Conservation (phyloP, 2,797 vertebrate genomes). For the Lycodopsis pacificus region DNA sequence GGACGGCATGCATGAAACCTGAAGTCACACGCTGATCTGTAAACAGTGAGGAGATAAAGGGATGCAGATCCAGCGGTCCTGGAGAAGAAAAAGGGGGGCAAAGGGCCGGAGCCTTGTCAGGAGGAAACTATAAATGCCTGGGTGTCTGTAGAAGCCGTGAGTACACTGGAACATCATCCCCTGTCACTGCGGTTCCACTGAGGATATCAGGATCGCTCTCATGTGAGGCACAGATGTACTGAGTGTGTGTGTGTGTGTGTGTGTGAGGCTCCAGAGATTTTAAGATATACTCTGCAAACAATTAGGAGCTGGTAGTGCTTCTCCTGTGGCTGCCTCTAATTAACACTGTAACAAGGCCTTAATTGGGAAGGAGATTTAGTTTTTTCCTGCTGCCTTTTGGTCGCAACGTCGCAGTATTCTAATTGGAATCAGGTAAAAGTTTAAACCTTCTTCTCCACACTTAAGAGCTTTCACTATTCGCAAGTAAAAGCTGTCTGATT, state of each 20-base stretch:
- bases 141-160: conserved; percentile 73
- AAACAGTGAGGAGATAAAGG: conserved; percentile 64
- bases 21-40: conserved; percentile 49
- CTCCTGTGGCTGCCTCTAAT: conserved; percentile 89
- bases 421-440: conserved; percentile 17
- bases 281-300: conserved; percentile 89
- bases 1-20: conserved; percentile 52
- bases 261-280: conserved; percentile 78
- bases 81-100: conserved; percentile 39
- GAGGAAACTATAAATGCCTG: conserved; percentile 78
- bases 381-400: conserved; percentile 32
- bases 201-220: conserved; percentile 78
- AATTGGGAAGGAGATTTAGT: conserved; percentile 72
- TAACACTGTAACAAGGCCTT: conserved; percentile 84
- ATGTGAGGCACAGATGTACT: conserved; percentile 80
- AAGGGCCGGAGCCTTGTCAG: conserved; percentile 64
- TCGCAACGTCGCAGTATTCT: background rate
- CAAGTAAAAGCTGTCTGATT: conserved; percentile 66
- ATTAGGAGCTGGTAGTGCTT: conserved; percentile 88
- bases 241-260: conserved; percentile 25
- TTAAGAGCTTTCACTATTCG: conserved; percentile 40
- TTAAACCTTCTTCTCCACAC: conserved; percentile 7
- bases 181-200: conserved; percentile 76
- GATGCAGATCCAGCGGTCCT: conserved; percentile 60
- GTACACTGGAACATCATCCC: conserved; percentile 78